Evolutionary conservation across 1,140 invertebrate genomes (phyloP), one percentile per base, ranked within the genome.

Genomic region (Chionoecetes opilio): DNA sequence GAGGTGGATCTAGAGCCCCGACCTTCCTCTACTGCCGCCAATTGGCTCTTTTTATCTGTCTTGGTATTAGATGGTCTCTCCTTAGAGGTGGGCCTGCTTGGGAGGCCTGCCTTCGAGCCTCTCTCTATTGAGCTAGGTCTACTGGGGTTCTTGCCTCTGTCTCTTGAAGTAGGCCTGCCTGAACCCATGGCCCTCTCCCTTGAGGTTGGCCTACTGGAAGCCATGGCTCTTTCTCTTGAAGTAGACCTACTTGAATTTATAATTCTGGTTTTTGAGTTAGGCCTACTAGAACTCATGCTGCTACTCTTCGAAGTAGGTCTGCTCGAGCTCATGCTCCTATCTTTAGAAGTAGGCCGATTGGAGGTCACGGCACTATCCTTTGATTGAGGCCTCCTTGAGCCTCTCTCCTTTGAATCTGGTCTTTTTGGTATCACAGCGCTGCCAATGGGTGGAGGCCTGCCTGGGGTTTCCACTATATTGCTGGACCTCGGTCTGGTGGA

Each of bases 1-100:
- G 82, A 26, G 21, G 75, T 26, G 6, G n/a, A n/a, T 29, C 31
- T 84, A 1, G 38, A 31, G 26, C 11, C 92, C 26, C 21, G 53
- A 1, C 82, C n/a, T 46, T 93, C 92, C 26, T 93, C 26, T 14
- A 93, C 92, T n/a, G 84, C 32, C 53, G 85, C 84, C 17, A 93
- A 26, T 8, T 6, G 21, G n/a, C 9, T 46, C 53, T 46, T 93
- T 29, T 26, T 93, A 9, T 93, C 92, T 32, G 26, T 21, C n/a
- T 29, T 6, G 34, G 32, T 87, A 3, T 35, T 82, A 21, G 91
- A 26, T n/a, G n/a, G 31, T 84, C 63, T 92, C 31, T 92, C 91
- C 34, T 75, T 82, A 0, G 91, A 92, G 3, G 35, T 93, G 29
- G 92, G 37, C 21, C 90, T 91, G 34, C 35, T 93, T 3, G 34